These are phyloP conservation scores for Drosophila multiciliata DNA, from an alignment of 2,888 invertebrate genomes.

Conservation along the genomic window DNA sequence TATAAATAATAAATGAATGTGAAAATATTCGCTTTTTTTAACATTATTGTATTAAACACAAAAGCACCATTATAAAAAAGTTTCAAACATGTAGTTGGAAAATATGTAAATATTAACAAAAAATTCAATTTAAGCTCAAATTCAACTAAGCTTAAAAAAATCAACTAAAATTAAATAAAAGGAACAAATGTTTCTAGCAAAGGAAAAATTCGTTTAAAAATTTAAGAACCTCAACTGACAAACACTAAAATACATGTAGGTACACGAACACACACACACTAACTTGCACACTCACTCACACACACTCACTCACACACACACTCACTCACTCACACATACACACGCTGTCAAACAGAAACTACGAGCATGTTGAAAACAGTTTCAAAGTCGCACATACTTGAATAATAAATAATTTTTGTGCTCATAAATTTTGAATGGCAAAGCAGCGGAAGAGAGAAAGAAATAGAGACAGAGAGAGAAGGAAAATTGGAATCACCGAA, in stretches of 20 bases:
- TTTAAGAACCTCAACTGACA: slow-evolving; percentile 21
- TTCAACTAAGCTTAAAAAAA: not conserved
- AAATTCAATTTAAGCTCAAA: not conserved
- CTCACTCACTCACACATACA: not conserved
- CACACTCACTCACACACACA: not conserved
- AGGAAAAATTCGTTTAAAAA: slow-evolving; percentile 17
- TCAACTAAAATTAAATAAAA: not conserved
- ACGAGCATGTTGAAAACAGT: slow-evolving; percentile 38
- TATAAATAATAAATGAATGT: not conserved
- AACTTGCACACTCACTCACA: not conserved
- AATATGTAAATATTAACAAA: not conserved
- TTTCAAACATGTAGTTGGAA: not conserved
- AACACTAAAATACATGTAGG: not conserved
- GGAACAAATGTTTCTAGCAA: slow-evolving; percentile 9
- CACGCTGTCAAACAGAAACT: slow-evolving; percentile 26
- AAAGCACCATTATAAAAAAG: not conserved
- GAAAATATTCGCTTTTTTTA: too few relatives aligned
- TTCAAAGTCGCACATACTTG: slow-evolving; percentile 52
- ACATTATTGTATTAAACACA: not conserved
- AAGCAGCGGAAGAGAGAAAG: not conserved
- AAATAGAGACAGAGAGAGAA: not conserved
- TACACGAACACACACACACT: slow-evolving; percentile 13
- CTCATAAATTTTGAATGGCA: slow-evolving; percentile 75
- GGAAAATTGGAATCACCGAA: slow-evolving; percentile 26
- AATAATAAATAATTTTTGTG: slow-evolving; percentile 75